Evolutionary conservation across 2,888 invertebrate genomes (phyloP).

Genomic region (Serrognathus titanus): DNA sequence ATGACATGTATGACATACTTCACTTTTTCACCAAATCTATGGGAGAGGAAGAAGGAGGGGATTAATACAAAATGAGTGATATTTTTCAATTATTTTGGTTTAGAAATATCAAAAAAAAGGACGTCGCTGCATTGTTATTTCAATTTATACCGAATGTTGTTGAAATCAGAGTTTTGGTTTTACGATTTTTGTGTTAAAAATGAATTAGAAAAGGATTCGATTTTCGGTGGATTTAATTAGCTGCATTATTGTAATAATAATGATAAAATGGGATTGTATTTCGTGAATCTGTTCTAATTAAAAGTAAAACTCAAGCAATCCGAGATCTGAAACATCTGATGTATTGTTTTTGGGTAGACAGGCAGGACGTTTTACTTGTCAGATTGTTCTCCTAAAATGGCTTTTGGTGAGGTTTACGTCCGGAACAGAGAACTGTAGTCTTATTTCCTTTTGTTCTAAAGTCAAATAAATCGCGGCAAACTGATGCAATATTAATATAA

Average conservation of each 20-base stretch:
- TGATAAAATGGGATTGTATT: neutral
- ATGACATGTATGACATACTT: no score
- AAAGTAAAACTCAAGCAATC: conserved; percentile 2
- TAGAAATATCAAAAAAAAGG: no score
- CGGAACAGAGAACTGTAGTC: conserved; percentile 5
- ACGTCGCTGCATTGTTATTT: no score
- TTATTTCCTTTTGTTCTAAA: neutral
- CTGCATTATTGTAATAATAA: neutral
- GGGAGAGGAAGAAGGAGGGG: no score
- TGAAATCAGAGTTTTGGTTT: no score
- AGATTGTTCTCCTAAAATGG: conserved; percentile 2
- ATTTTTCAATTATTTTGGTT: no score
- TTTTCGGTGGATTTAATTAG: neutral
- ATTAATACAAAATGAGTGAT: no score
- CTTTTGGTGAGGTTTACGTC: conserved; percentile 6
- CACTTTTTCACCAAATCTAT: no score
- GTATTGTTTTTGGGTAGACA: conserved; percentile 4
- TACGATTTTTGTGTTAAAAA: neutral
- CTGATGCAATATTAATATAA: neutral
- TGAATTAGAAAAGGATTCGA: neutral
- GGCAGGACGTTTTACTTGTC: conserved; percentile 7
- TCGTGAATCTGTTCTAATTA: neutral
- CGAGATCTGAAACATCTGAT: conserved; percentile 4
- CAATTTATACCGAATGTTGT: no score
- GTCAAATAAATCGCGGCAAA: neutral